phyloP scores from a whole-genome alignment of 2,797 vertebrate genomes.

The Aeoliscus strigatus region DNA sequence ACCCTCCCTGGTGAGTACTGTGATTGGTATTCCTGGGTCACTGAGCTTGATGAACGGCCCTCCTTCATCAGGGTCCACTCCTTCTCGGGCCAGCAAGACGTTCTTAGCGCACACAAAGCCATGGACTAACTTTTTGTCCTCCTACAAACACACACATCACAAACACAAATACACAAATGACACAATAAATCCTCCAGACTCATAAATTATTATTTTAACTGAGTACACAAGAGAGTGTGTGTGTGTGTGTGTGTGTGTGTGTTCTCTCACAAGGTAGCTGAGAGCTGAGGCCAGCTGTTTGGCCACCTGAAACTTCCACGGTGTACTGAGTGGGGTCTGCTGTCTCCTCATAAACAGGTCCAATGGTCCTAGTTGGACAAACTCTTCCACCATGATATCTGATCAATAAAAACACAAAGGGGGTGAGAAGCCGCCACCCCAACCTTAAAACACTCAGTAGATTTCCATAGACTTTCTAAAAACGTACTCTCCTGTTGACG shows the following conservation, averaged over 20 bases:
- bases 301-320: constrained; percentile 98
- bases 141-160: constrained; percentile 69
- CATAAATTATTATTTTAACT: too few species aligned
- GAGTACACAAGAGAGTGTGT: background rate
- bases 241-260: constrained; percentile 3
- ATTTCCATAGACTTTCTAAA: background rate
- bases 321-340: constrained; percentile 80
- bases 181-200: too few species aligned
- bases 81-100: constrained; percentile 90
- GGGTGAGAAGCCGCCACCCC: background rate
- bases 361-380: constrained; percentile 87
- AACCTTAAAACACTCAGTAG: too few species aligned
- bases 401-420: constrained; percentile 6
- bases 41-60: constrained; percentile 97
- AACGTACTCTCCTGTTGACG: constrained; percentile 90
- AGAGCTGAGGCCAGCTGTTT: constrained; percentile 94
- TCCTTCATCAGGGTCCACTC: constrained; percentile 76
- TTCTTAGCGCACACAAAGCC: constrained; percentile 96
- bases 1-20: constrained; percentile 91
- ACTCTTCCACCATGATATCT: constrained; percentile 99
- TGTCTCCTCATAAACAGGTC: constrained; percentile 92
- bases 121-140: constrained; percentile 96
- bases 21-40: constrained; percentile 93
- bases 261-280: constrained; percentile 88
- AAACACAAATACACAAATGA: constrained; percentile 3